A percentile compares a stretch with the other conserved stretches of the same genome.
Conservation (phyloP, 2,113 vertebrate genomes). For the Grus americana region DNA sequence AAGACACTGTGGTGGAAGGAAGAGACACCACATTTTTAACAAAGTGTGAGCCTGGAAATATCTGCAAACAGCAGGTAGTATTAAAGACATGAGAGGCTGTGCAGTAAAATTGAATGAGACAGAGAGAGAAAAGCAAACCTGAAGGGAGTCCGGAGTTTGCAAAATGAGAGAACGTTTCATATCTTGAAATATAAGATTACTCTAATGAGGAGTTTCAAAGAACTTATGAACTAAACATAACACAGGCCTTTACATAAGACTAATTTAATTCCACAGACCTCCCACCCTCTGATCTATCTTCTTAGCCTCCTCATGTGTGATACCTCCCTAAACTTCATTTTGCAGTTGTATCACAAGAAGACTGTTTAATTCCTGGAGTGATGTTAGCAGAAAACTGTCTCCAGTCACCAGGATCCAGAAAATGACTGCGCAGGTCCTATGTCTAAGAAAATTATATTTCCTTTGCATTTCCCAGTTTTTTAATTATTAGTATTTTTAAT, state of each 20-base stretch:
- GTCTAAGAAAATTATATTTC: background rate
- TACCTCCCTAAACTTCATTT: background rate
- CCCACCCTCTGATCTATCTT: background rate
- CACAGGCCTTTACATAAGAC: background rate
- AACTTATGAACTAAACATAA: background rate
- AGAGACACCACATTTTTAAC: background rate
- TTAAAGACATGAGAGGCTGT: background rate
- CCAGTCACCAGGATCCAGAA: background rate
- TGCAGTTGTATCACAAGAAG: background rate
- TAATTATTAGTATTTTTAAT: background rate
- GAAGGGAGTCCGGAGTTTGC: background rate
- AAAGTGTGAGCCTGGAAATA: background rate
- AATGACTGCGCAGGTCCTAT: background rate
- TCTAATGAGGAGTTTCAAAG: background rate
- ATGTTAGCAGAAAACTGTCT: background rate
- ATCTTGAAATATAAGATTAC: background rate
- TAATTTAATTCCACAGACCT: background rate
- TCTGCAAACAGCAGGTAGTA: background rate
- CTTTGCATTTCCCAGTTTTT: background rate
- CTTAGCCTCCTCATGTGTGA: background rate
- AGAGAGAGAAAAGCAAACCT: background rate
- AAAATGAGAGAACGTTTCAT: background rate
- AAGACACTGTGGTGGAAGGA: background rate
- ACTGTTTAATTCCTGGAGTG: background rate
- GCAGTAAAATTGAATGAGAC: background rate